phyloP scores from a whole-genome alignment of 2,797 vertebrate genomes.

The Setipinna tenuifilis region DNA sequence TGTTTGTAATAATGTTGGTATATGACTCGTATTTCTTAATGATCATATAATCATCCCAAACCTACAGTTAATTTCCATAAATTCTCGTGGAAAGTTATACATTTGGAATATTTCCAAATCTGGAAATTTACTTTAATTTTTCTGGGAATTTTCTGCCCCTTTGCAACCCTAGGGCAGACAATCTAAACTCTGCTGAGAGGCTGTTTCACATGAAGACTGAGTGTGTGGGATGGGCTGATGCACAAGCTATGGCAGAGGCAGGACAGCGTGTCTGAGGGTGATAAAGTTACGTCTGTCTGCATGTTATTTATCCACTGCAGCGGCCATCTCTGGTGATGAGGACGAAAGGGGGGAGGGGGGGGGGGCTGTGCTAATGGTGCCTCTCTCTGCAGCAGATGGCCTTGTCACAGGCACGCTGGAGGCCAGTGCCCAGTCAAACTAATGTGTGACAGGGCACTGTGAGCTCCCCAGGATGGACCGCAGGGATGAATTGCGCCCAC shows the following conservation, averaged over 20 bases:
- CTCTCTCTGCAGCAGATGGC: conserved; percentile 35
- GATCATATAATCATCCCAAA: too few relatives aligned
- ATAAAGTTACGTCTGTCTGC: not conserved
- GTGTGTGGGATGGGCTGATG: not conserved
- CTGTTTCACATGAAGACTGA: not conserved
- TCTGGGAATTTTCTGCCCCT: too few relatives aligned
- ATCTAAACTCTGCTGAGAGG: not conserved
- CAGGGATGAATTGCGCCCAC: not conserved
- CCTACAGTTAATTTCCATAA: too few relatives aligned
- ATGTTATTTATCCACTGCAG: conserved; percentile 21
- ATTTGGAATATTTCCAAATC: too few relatives aligned
- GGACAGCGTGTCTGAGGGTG: not conserved
- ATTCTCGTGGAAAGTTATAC: too few relatives aligned
- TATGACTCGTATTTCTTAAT: too few relatives aligned
- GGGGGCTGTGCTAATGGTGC: not conserved
- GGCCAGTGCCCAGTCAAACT: not conserved
- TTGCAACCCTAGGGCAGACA: not conserved
- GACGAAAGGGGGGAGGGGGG: not conserved
- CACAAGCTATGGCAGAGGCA: not conserved
- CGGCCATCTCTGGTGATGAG: not conserved
- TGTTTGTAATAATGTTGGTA: too few relatives aligned
- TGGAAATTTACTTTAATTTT: too few relatives aligned
- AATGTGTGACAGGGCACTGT: not conserved
- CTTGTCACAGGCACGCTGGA: conserved; percentile 30
- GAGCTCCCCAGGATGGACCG: not conserved